phyloP scores from a whole-genome alignment of 2,113 vertebrate genomes.

The Polypterus bichir region DNA sequence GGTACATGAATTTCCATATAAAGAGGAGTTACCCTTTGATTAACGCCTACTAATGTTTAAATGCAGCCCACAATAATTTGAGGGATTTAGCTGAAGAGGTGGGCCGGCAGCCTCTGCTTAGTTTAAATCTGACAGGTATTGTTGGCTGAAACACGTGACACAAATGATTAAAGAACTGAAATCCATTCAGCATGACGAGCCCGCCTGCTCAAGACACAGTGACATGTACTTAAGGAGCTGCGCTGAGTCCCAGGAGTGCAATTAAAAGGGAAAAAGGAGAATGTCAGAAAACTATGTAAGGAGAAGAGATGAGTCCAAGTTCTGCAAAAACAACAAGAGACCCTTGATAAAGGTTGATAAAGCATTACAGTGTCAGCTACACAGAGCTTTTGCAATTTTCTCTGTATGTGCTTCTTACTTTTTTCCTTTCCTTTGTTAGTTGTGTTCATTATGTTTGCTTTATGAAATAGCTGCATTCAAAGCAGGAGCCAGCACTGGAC shows the following conservation, averaged over 20 bases:
- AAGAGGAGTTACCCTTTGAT: too few relatives aligned
- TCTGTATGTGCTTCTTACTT: too few relatives aligned
- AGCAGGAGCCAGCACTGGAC: too few relatives aligned
- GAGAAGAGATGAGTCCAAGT: constrained; percentile 20
- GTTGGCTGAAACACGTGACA: constrained; percentile 1
- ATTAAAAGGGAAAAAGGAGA: constrained; percentile 55
- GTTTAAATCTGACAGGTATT: background rate
- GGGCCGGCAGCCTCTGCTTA: background rate
- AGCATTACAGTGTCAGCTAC: constrained; percentile 26
- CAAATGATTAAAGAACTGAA: constrained; percentile 14
- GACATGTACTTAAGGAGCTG: constrained; percentile 38
- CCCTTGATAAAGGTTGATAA: constrained; percentile 35
- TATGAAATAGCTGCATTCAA: too few relatives aligned
- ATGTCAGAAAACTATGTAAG: constrained; percentile 37
- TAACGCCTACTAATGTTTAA: too few relatives aligned
- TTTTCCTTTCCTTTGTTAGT: too few relatives aligned
- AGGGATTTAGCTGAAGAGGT: too few relatives aligned
- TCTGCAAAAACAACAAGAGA: constrained; percentile 30
- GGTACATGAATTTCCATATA: too few relatives aligned
- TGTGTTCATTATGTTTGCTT: too few relatives aligned
- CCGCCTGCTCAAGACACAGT: constrained; percentile 37
- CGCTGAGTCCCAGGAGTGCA: constrained; percentile 47
- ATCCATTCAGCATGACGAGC: constrained; percentile 31
- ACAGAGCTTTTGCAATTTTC: constrained; percentile 16
- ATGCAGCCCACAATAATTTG: too few relatives aligned